Conservation (phyloP, 2,113 vertebrate genomes). For the Hydrolagus affinis region DNA sequence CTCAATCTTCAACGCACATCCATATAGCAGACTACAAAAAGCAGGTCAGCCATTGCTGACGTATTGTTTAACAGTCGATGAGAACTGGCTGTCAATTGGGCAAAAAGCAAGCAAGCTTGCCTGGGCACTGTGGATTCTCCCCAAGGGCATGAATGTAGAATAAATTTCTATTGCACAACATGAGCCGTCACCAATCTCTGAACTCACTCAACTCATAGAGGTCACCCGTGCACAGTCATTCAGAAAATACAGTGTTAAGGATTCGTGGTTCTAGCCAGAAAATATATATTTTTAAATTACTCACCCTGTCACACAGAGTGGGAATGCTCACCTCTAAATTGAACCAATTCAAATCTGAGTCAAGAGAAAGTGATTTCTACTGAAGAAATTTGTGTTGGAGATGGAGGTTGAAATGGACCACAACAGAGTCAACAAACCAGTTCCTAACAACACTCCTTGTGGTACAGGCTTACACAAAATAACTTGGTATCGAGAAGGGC, state of each 20-base stretch:
- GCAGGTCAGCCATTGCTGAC: too few relatives aligned
- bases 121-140: background rate
- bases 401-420: background rate
- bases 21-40: too few relatives aligned
- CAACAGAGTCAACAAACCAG: background rate
- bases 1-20: too few relatives aligned
- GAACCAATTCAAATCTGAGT: background rate
- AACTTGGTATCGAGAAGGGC: background rate
- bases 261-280: background rate
- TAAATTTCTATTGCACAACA: background rate
- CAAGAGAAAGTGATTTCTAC: background rate
- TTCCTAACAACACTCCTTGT: background rate
- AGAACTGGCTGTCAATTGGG: too few relatives aligned
- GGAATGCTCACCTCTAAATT: background rate
- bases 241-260: background rate
- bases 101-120: too few relatives aligned
- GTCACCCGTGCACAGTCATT: background rate
- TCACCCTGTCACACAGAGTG: background rate
- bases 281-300: background rate
- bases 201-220: background rate
- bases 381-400: background rate
- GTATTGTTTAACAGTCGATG: too few relatives aligned
- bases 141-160: too few relatives aligned
- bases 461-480: background rate
- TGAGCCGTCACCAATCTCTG: too few relatives aligned